Conservation (phyloP, 1,140 invertebrate genomes). For the Drosophila sechellia region DNA sequence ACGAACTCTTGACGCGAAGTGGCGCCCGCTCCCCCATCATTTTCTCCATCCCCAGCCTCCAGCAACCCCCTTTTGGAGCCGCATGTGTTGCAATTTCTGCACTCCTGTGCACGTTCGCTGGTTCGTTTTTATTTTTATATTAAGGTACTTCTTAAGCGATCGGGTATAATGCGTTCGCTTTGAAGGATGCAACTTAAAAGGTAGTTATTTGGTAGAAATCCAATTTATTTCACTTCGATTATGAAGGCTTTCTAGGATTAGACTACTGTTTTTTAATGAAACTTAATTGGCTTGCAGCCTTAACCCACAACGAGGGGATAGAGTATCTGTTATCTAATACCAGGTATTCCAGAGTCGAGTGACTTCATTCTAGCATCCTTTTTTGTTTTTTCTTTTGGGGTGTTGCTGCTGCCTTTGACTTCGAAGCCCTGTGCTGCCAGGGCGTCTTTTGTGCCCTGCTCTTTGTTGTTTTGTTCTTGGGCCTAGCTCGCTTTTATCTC, state of each 20-base stretch:
- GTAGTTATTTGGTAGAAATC: too few relatives aligned
- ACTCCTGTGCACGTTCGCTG: slow-evolving; percentile 46
- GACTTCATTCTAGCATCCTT: slow-evolving; percentile 6
- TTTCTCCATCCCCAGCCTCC: slow-evolving; percentile 11
- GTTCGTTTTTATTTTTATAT: slow-evolving; percentile 50
- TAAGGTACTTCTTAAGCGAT: background rate
- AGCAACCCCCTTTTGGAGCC: slow-evolving; percentile 46
- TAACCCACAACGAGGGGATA: too few relatives aligned
- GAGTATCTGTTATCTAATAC: background rate
- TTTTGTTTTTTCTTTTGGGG: slow-evolving; percentile 45
- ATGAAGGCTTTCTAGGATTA: too few relatives aligned
- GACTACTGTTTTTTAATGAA: too few relatives aligned
- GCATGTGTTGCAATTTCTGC: slow-evolving; percentile 73
- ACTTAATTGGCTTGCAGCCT: too few relatives aligned
- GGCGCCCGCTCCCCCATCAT: slow-evolving; percentile 27
- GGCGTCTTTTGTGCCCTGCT: slow-evolving; percentile 65
- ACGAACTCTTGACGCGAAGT: slow-evolving; percentile 71
- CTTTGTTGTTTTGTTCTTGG: slow-evolving; percentile 70
- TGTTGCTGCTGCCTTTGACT: slow-evolving; percentile 48
- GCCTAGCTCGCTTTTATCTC: slow-evolving; percentile 67
- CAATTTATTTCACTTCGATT: too few relatives aligned
- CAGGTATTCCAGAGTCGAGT: slow-evolving; percentile 1
- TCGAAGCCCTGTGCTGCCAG: slow-evolving; percentile 19
- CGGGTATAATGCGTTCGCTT: slow-evolving; percentile 8
- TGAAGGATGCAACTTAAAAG: background rate